phyloP scores from a whole-genome alignment of 2,113 vertebrate species.

The Cathartes aura region DNA sequence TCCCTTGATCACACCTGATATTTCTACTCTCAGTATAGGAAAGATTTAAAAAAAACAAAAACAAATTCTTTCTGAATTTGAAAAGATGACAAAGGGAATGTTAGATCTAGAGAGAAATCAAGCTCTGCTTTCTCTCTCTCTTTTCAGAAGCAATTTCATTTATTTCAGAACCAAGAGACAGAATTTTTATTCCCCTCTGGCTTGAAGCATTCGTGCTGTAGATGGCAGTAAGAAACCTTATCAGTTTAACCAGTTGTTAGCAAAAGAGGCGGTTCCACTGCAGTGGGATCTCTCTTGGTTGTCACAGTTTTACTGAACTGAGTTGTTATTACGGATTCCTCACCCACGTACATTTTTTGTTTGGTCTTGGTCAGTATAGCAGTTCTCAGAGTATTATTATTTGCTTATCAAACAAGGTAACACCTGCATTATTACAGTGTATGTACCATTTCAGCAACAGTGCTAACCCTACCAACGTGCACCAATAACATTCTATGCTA shows the following conservation, averaged over 20 bases:
- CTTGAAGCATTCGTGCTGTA: constrained; percentile 27
- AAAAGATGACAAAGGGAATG: background rate
- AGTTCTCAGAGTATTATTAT: background rate
- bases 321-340: background rate
- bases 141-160: background rate
- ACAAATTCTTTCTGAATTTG: background rate
- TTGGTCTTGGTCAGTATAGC: background rate
- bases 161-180: background rate
- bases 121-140: background rate
- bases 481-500: rapidly evolving
- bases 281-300: background rate
- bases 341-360: background rate
- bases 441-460: background rate
- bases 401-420: background rate
- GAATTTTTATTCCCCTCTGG: background rate
- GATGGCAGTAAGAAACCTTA: constrained; percentile 60
- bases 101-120: background rate
- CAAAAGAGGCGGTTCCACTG: background rate
- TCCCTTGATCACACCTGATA: background rate
- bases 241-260: too few relatives aligned
- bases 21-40: background rate
- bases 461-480: background rate
- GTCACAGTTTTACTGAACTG: background rate
- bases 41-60: background rate
- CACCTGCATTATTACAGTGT: background rate